phyloP scores from a whole-genome alignment of 2,888 invertebrate genomes.

The Nephrotoma flavescens region DNA sequence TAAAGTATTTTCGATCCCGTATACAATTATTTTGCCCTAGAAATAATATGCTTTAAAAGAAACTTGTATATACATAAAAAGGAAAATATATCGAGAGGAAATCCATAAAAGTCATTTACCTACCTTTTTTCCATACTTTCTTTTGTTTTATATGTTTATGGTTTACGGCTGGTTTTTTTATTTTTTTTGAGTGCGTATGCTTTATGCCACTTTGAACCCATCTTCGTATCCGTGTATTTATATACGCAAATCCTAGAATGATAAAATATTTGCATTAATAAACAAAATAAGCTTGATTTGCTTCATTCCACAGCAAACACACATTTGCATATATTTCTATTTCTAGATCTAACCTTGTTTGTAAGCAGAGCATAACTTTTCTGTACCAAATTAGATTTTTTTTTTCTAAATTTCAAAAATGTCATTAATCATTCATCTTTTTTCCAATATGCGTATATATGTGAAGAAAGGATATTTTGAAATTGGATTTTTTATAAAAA shows the following conservation, averaged over 20 bases:
- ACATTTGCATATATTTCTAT: no score
- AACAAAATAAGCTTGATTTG: background rate
- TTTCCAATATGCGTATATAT: background rate
- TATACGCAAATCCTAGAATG: background rate
- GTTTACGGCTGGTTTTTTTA: background rate
- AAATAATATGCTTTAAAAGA: background rate
- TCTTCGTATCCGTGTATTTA: background rate
- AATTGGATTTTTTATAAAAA: background rate
- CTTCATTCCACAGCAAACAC: background rate
- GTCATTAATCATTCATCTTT: background rate
- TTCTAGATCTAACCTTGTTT: background rate
- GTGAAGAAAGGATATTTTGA: background rate
- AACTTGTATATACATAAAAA: background rate
- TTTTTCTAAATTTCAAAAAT: background rate
- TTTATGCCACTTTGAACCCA: background rate
- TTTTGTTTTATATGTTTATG: background rate
- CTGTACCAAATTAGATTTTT: background rate
- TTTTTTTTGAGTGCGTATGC: background rate
- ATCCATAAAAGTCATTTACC: background rate
- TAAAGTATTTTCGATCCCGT: background rate
- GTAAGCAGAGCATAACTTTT: background rate
- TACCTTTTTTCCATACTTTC: background rate
- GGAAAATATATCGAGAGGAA: background rate
- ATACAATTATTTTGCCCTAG: background rate
- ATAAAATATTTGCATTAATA: background rate